These are phyloP conservation scores for Panagrolaimus sp. DNA, from an alignment of 1,140 invertebrate species.

Conservation along the genomic window DNA sequence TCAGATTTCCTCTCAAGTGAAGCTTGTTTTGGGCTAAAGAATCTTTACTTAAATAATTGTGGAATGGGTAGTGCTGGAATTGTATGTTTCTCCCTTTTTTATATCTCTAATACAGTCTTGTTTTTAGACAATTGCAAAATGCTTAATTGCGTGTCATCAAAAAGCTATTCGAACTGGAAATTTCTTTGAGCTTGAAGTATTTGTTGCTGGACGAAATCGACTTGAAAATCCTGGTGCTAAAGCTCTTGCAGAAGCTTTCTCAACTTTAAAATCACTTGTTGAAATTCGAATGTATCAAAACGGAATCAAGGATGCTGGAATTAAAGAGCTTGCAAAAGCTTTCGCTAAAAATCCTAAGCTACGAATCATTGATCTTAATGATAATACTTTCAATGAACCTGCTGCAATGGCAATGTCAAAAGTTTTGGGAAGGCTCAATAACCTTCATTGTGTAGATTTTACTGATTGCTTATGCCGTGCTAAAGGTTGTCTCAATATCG, in stretches of 20 bases:
- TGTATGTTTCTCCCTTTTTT: conserved; percentile 52
- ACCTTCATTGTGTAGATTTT: conserved; percentile 45
- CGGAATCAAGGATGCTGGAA: conserved; percentile 81
- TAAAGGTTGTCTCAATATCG: conserved; percentile 32
- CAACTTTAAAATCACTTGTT: conserved; percentile 71
- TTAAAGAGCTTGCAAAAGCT: conserved; percentile 72
- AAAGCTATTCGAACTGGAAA: conserved; percentile 65
- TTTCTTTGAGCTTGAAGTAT: conserved; percentile 71
- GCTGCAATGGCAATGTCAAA: conserved; percentile 72
- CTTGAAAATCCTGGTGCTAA: conserved; percentile 85
- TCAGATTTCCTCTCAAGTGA: conserved; percentile 75
- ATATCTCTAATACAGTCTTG: background rate
- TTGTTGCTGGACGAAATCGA: conserved; percentile 85
- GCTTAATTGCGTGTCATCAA: conserved; percentile 70
- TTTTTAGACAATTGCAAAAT: conserved; percentile 70
- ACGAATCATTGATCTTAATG: conserved; percentile 78
- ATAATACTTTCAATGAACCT: conserved; percentile 77
- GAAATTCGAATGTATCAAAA: conserved; percentile 91
- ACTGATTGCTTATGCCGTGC: conserved; percentile 50
- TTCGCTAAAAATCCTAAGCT: conserved; percentile 73
- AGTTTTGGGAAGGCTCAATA: conserved; percentile 24
- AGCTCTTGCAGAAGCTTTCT: conserved; percentile 75
- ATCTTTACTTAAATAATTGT: conserved; percentile 84
- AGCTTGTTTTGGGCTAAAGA: conserved; percentile 73
- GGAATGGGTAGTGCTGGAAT: conserved; percentile 83